Base-by-base conservation (phyloP, 2,113 vertebrate genomes). In the Platysteira castanea region DNA sequence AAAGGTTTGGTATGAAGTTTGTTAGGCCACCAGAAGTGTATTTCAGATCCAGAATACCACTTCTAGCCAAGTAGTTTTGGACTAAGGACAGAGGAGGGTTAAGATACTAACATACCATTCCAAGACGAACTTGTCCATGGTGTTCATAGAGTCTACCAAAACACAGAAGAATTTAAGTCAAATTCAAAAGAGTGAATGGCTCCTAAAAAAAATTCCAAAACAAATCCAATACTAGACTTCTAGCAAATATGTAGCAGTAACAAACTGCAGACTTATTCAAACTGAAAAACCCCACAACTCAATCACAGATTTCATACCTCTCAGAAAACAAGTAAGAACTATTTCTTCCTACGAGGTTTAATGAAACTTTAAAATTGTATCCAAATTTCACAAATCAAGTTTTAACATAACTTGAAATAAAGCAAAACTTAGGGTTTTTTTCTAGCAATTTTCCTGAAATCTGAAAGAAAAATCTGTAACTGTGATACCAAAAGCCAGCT, bases 41-140 rank as follows among this genome's bases (percentile, higher is more conserved):
- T 27, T 71, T 85, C 31, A 49, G 26, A 41, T 27, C 6, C 3
- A 4, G 70, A 26, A 50, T 3, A 65, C 2, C 30, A 75, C 18
- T 22, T 53, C 21, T 17, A 5, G 10, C 15, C 28, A 37, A 37
- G 15, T 1, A 53, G 31, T 37, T 90, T 3, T 60, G 44, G 39
- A 35, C 24, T 16, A 28, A 63, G 64, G 59, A 82, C 17, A 68
- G 24, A 23, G 71, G 90, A 93, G 3, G 2, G 10, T 61, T 70
- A 71, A 73, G 67, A 75, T 3, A 49, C 21, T 42, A 85, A 97
- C 98, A 95, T 98, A 99, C 99, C 99, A 99, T 99, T 92, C 99
- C 99, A 85, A 99, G 98, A 44, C 98, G 98, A 79, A 99, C 99
- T 97, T 99, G 99, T 92, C 99, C 99, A 98, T 99, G 99, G 89